Evolutionary conservation across 2,888 invertebrate species (phyloP), one percentile per base, ranked within the genome.

Genomic region (Amiota minor): DNA sequence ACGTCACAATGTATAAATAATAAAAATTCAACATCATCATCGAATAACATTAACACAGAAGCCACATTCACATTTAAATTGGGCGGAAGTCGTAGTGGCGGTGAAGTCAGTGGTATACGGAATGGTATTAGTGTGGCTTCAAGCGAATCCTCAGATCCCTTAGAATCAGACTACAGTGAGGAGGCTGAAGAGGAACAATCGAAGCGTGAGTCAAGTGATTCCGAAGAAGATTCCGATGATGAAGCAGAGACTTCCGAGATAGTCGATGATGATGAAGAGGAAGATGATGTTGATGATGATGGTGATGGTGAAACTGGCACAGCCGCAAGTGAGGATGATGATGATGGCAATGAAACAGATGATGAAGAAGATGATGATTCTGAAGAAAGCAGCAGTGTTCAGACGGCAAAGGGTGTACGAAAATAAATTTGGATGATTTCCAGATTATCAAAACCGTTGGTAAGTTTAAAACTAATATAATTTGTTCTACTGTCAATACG

Each of bases 381-480:
- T 20, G 85, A 88, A 91, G 87, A 93, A 91, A 87, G 85, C 76
- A 87, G 81, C 81, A 89, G 89, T 67, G 88, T 85, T 49, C 84
- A 86, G 78, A 87, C 86, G 64, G 84, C 84, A 75, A 89, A 88
- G 79, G 86, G 86, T 76, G 84, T 86, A 46, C 87, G 93, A 80
- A 93, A 93, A 84, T 93, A 93, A 92, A 93, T 86, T 90, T 96
- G 81, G 95, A 96, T 79, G 95, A 96, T 88, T 93, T 95, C 85
- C 95, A 96, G 89, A 95, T 96, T 83, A 92, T 96, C 81, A 96
- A 96, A 91, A 96, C 96, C 75, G 95, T 96, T 77, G 96, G 96
- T 96, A 88, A 94, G 95, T 91, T 49, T 1, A 70, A 53, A 49
- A 35, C 23, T 23, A 23, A 23, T 23, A 23, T 23, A 1, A 1